Percentiles rank a stretch among this genome's conserved stretches.
Evolutionary conservation across 2,797 vertebrate genomes (phyloP).

Genomic region (Helarctos malayanus): DNA sequence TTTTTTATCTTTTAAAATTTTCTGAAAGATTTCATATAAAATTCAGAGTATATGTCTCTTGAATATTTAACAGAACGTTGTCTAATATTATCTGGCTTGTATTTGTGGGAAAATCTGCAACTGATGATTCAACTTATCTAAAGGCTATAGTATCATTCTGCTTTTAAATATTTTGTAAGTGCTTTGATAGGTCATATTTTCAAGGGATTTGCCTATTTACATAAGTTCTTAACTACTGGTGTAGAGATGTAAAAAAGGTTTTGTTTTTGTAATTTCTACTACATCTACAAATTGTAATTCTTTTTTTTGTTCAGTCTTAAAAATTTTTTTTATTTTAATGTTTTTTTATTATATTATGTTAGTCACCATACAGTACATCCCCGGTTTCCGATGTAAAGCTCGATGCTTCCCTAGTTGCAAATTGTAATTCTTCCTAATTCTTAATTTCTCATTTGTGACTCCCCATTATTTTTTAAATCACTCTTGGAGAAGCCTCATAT

Average conservation of each 20-base stretch:
- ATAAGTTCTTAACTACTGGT: not conserved
- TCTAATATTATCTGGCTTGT: not conserved
- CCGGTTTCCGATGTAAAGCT: too few relatives aligned
- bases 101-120: not conserved
- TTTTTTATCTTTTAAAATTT: not conserved
- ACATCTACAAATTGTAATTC: not conserved
- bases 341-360: too few relatives aligned
- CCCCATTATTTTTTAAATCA: not conserved
- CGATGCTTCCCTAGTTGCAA: too few relatives aligned
- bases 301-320: too few relatives aligned
- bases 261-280: not conserved
- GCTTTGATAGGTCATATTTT: not conserved
- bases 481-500: not conserved
- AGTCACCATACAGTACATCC: too few relatives aligned
- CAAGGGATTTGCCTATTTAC: not conserved
- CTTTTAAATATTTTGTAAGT: conserved; percentile 56
- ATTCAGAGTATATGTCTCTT: not conserved
- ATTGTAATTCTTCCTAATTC: not conserved
- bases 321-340: too few relatives aligned
- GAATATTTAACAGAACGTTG: not conserved
- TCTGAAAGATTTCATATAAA: not conserved
- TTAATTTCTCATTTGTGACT: not conserved
- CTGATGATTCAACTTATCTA: not conserved
- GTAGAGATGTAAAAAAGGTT: not conserved
- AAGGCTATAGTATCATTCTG: not conserved